Conservation (phyloP, 2,797 vertebrate genomes). For the Vireo griseus region DNA sequence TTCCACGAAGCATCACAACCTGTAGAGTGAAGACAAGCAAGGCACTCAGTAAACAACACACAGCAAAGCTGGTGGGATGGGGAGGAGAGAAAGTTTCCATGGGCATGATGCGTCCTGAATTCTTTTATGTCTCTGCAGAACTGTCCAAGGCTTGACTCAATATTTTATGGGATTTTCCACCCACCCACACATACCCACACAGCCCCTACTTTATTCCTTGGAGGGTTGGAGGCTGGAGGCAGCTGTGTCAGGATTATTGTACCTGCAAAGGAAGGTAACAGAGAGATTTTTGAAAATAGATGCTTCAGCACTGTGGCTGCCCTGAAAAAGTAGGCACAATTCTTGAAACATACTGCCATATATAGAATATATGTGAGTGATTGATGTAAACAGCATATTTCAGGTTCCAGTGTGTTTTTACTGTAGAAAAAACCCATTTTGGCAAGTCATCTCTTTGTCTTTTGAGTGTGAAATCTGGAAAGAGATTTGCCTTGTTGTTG, state of each 20-base stretch:
- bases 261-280: not conserved
- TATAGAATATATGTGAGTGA: not conserved
- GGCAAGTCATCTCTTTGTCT: slow-evolving; percentile 2
- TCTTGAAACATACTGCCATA: not conserved
- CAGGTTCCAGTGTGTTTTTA: not conserved
- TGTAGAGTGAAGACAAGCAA: not conserved
- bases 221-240: not conserved
- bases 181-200: not conserved
- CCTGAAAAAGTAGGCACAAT: not conserved
- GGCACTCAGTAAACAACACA: not conserved
- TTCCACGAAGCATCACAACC: not conserved
- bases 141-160: not conserved
- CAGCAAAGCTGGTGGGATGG: not conserved
- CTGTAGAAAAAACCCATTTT: not conserved
- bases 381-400: not conserved
- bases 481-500: not conserved
- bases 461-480: slow-evolving; percentile 3
- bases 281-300: not conserved
- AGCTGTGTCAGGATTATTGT: not conserved
- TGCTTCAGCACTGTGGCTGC: not conserved
- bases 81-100: not conserved
- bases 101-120: not conserved
- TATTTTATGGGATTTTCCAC: slow-evolving; percentile 30
- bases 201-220: not conserved
- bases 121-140: not conserved